These are phyloP conservation scores for Notodonta dromedarius DNA, from an alignment of 2,888 invertebrate species.

Conservation along the genomic window DNA sequence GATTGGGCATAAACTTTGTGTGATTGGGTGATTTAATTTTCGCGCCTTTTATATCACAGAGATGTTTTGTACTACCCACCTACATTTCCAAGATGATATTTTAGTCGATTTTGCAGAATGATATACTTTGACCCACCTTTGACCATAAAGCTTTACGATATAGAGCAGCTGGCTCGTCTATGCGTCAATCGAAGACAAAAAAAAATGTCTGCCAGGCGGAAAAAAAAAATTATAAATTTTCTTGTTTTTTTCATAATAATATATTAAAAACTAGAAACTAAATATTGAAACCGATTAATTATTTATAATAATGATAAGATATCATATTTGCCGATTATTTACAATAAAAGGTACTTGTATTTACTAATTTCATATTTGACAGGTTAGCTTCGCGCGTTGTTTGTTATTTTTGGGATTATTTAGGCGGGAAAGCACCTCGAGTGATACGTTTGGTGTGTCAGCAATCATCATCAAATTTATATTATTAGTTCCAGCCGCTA, in stretches of 20 bases:
- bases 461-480: background rate
- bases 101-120: too few species aligned
- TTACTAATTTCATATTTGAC: conserved; percentile 48
- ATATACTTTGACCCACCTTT: too few species aligned
- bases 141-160: too few species aligned
- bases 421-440: conserved; percentile 62
- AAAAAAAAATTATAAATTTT: background rate
- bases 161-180: too few species aligned
- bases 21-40: conserved; percentile 60
- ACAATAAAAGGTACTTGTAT: conserved; percentile 59
- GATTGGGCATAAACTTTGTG: conserved; percentile 54
- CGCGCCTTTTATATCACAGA: background rate
- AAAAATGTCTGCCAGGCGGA: background rate
- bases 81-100: too few species aligned
- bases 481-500: conserved; percentile 38
- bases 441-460: conserved; percentile 3
- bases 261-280: background rate
- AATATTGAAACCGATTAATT: conserved; percentile 2
- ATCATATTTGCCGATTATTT: conserved; percentile 24
- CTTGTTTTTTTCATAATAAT: background rate
- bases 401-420: conserved; percentile 57
- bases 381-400: conserved; percentile 56
- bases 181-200: background rate
- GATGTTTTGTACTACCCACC: background rate
- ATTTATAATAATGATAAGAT: conserved; percentile 40